A percentile compares a stretch with the other conserved stretches of the same genome.
phyloP scores from a whole-genome alignment of 2,888 invertebrate species.

The Apamea crenata region DNA sequence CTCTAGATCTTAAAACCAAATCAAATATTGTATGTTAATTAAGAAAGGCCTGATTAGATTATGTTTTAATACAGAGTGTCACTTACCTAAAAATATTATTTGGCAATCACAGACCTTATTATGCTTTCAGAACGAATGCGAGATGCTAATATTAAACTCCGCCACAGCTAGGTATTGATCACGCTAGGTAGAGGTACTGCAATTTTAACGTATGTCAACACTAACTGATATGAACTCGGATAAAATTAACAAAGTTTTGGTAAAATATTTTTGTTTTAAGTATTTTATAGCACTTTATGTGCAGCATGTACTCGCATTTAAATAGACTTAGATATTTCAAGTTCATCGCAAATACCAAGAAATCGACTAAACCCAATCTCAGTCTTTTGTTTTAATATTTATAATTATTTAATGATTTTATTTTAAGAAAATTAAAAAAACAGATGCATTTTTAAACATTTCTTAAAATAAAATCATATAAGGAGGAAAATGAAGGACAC shows the following conservation, averaged over 20 bases:
- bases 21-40: background rate
- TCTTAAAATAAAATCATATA: background rate
- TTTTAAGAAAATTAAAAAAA: background rate
- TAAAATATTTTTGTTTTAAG: background rate
- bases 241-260: background rate
- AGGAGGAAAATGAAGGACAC: background rate
- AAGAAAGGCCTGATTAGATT: background rate
- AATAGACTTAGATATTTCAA: background rate
- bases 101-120: background rate
- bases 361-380: background rate
- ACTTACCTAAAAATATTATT: background rate
- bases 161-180: background rate
- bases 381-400: background rate
- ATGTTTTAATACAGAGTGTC: background rate
- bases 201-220: background rate
- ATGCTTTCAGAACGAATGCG: background rate
- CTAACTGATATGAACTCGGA: background rate
- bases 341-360: background rate
- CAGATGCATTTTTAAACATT: too few relatives aligned
- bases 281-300: background rate
- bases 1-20: background rate
- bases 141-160: background rate
- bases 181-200: too few relatives aligned
- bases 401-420: background rate
- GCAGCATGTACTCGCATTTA: background rate